These are phyloP conservation scores for Triplophysa siluroides DNA, from an alignment of 2,113 vertebrate genomes.

Conservation along the genomic window DNA sequence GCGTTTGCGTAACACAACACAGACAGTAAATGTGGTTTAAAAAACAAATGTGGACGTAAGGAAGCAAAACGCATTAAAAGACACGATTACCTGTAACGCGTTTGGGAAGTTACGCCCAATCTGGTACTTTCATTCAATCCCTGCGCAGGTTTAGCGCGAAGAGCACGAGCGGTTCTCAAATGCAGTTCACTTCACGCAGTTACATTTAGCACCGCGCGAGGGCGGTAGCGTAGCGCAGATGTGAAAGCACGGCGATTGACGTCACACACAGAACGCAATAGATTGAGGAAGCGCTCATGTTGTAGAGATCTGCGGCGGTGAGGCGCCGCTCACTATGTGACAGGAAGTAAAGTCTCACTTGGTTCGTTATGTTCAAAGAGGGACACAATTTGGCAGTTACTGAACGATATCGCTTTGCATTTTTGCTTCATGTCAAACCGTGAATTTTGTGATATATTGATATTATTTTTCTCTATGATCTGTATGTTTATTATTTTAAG, in stretches of 20 bases:
- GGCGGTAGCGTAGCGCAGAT: background rate
- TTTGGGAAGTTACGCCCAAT: background rate
- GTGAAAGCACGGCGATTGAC: background rate
- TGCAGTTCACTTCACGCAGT: background rate
- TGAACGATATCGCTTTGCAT: background rate
- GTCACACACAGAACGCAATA: background rate
- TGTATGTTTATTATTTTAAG: no score
- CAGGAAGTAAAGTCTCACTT: background rate
- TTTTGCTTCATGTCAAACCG: no score
- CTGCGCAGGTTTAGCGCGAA: background rate
- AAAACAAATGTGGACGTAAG: background rate
- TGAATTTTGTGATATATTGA: no score
- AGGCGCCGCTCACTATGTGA: background rate
- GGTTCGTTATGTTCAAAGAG: background rate
- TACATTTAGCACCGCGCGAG: background rate
- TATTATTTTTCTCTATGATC: no score
- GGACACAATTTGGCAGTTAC: background rate
- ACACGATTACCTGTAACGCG: slow-evolving; percentile 5
- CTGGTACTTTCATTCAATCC: slow-evolving; percentile 11
- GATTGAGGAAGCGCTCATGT: background rate
- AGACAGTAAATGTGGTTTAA: background rate
- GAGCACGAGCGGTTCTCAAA: slow-evolving; percentile 15
- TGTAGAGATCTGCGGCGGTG: background rate
- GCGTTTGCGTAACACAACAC: background rate
- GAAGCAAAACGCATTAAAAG: background rate